Evolutionary conservation across 2,113 vertebrate genomes (phyloP), one percentile per base, ranked within the genome.

Genomic region (Nerophis ophidion): DNA sequence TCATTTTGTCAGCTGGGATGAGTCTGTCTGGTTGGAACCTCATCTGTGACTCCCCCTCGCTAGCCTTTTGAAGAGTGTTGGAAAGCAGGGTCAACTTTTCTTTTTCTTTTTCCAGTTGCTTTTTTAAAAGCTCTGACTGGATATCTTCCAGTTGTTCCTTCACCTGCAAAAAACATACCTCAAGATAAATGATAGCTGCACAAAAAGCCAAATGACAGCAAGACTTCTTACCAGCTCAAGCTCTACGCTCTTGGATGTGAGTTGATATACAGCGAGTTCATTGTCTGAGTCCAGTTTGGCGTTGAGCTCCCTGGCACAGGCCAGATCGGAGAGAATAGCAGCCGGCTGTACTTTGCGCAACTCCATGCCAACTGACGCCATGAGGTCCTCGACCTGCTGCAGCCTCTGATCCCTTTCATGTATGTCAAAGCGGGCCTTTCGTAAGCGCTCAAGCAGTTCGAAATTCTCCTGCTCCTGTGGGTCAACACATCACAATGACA

Each of bases 281-380:
- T 97, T 99, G 81, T 79, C 78, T 1, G 95, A 91, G 84, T 99
- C 95, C 58, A 99, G 90, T 75, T 98, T 99, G 70, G 97, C 91
- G 46, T 94, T 98, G 19, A 99, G 92, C 49, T 99, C 95, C 72
- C 93, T 88, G 68, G 98, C 89, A 57, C 94, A 94, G 0, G 92
- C 77, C 75, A 97, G 51, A 53, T 98, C 96, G 0, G 78, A 89
- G 35, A 93, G 72, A 2, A 90, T 71, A 5, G 85, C 51, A 1
- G 83, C 77, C 65, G 94, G 97, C 66, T 87, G 88, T 26, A 88
- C 87, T 42, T 42, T 84, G 71, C 88, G 90, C 7, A 94, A 66
- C 6, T 99, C 96, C 59, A 98, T 86, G 10, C 92, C 91, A 46
- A 98, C 90, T 6, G 95, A 95, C 86, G 84, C 97, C 57, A 86